Base-by-base conservation (phyloP, 2,797 vertebrate genomes). In the Enteromius paludinosus region DNA sequence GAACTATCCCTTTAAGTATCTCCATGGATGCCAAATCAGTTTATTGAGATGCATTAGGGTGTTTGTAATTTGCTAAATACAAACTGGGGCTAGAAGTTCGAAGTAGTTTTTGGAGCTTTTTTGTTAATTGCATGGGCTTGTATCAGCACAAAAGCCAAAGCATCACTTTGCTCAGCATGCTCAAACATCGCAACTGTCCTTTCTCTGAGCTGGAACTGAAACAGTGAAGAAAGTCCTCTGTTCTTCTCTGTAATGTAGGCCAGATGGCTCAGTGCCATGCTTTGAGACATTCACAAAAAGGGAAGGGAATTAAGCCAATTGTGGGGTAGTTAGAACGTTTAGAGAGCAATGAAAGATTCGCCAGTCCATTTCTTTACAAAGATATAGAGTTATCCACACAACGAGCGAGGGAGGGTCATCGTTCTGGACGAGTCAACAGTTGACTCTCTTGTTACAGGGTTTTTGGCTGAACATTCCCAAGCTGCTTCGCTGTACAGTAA, bases 201-300 rank as follows among this genome's bases (percentile, higher is more conserved):
- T 92, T 90, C 79, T 86, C 86, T 93, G 91, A 92, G 91, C 91
- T 86, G 79, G 87, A 87, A 88, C 86, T 61, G 1, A 88, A 89
- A 90, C 92, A 91, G 89, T 90, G 84, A 91, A 91, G 83, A 84
- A 71, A 84, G 78, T 79, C 86, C 89, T 90, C 78, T 89, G 86
- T 92, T 93, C 89, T 84, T 85, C 78, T 87, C 14, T 3, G 38
- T 88, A 88, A 86, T 89, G 84, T 28, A 71, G 87, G 90, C 90
- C 92, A 93, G 89, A 88, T 92, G 93, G 92, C 92, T 91, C 84
- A 6, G 87, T 92, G 91, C 91, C 93, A 93, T 89, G 88, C 89
- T 86, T 91, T 91, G 86, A 92, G 89, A 89, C 77, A 64, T 87
- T 87, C 75, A 79, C 91, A 87, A 88, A 80, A 72, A 86, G 59